These are phyloP conservation scores for Brachionus koreanus DNA, from an alignment of 1,140 invertebrate species.

Conservation along the genomic window DNA sequence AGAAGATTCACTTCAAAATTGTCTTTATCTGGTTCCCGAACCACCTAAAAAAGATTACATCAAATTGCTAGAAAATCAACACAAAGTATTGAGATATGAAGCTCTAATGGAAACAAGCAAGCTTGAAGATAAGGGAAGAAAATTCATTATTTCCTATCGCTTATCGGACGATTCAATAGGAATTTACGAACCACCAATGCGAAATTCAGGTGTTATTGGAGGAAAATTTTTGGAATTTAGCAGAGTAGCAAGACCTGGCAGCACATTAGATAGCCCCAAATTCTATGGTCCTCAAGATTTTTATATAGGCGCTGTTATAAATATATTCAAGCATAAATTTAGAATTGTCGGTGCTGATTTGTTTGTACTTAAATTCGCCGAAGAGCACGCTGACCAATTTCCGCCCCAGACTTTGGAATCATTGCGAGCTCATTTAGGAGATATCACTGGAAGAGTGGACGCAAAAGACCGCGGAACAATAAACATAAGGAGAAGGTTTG, in stretches of 20 bases:
- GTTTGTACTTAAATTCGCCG: conserved; percentile 58
- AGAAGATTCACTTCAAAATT: conserved; percentile 71
- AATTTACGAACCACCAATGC: conserved; percentile 57
- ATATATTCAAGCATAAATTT: conserved; percentile 56
- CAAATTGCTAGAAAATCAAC: conserved; percentile 74
- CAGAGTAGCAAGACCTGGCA: conserved; percentile 55
- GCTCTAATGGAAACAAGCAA: conserved; percentile 51
- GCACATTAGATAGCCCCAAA: conserved; percentile 51
- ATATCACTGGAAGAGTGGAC: conserved; percentile 31
- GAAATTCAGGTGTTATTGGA: conserved; percentile 56
- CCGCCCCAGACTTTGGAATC: conserved; percentile 48
- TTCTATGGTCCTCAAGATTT: conserved; percentile 59
- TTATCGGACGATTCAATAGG: conserved; percentile 58
- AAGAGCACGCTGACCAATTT: conserved; percentile 54
- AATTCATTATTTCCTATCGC: conserved; percentile 58
- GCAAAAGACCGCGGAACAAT: neutral
- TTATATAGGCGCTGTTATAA: conserved; percentile 56
- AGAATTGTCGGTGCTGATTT: conserved; percentile 57
- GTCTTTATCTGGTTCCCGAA: conserved; percentile 67
- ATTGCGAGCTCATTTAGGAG: conserved; percentile 35
- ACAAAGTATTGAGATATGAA: conserved; percentile 61
- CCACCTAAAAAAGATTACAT: conserved; percentile 71
- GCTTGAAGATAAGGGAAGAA: conserved; percentile 53
- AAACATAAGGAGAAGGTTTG: conserved; percentile 15
- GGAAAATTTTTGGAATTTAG: conserved; percentile 58